Percentiles rank a stretch among this genome's conserved stretches.
phyloP scores from a whole-genome alignment of 2,797 vertebrate species.

The Peromyscus attwateri region DNA sequence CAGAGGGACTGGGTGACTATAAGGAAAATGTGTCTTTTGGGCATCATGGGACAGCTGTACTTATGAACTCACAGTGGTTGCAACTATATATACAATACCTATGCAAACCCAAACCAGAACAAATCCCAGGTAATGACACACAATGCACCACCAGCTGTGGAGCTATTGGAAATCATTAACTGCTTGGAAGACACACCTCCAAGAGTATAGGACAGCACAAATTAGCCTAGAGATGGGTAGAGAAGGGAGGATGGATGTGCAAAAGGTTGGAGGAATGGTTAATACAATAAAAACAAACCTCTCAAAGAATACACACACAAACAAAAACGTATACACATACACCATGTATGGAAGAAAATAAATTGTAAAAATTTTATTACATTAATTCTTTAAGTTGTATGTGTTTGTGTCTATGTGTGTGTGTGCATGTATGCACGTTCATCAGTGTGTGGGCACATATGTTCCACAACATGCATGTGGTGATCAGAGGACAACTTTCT shows the following conservation, averaged over 20 bases:
- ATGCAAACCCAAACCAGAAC: background rate
- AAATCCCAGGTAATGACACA: background rate
- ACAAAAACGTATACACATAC: background rate
- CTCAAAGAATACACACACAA: background rate
- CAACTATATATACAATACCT: background rate
- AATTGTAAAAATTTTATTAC: background rate
- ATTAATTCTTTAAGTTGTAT: background rate
- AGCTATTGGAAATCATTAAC: background rate
- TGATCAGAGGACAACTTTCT: background rate
- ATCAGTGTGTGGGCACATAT: background rate
- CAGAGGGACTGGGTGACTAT: background rate
- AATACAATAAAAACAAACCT: background rate
- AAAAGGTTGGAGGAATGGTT: background rate
- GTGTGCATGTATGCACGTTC: background rate
- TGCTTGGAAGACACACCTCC: background rate
- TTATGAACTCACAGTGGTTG: background rate
- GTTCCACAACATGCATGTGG: background rate
- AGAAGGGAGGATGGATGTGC: background rate
- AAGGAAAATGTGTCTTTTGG: background rate
- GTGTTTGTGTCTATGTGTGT: background rate
- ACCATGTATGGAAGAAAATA: background rate
- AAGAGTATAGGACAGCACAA: background rate
- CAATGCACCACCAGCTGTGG: background rate
- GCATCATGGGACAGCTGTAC: background rate
- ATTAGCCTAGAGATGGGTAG: background rate